Base-by-base conservation (phyloP, 2,797 vertebrate species). In the Nyctalus aviator region DNA sequence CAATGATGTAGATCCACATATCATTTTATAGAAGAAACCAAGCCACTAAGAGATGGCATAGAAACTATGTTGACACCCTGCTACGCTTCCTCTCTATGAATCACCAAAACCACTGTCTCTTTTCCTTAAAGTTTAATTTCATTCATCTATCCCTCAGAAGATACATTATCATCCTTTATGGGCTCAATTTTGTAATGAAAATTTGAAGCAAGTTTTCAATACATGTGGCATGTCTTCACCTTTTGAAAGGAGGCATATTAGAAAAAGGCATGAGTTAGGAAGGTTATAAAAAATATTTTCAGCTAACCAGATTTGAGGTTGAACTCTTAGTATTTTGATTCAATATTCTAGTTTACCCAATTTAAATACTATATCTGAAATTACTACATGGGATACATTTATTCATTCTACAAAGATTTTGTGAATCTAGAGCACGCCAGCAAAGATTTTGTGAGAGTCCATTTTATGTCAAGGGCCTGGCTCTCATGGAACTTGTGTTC, bases 211-310 rank as follows among this genome's bases (percentile, higher is more conserved):
- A 59, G 21, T 69, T 79, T 73, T 81, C 23, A 76, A 18, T 17
- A 72, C 25, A 69, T 57, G 11, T 35, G 13, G 17, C 25, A 48
- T 46, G 3, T 81, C 66, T 81, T 81, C 35, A 68, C n/a, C 21
- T 72, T 94, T 55, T 62, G 30, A 85, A 91, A 84, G 46, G 11
- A 78, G 20, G 32, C 27, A 83, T 83, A 15, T 2, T 48, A 53
- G 25, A 5, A 66, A 93, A 94, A 69, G 32, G 1, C 23, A 20
- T 41, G 37, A 86, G 25, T 8, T 64, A 37, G 72, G 2, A 77
- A 91, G 46, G 11, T 84, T 37, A 20, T 53, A 41, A 35, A 94
- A 81, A 94, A 94, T 72, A 81, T 78, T 62, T 77, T 2, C 30
- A 77, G 18, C 9, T 73, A 77, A 69, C 12, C 1, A 91, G 66